Evolutionary conservation across 2,113 vertebrate genomes (phyloP), one percentile per base, ranked within the genome.

Genomic region (mouse (Mus musculus)): DNA sequence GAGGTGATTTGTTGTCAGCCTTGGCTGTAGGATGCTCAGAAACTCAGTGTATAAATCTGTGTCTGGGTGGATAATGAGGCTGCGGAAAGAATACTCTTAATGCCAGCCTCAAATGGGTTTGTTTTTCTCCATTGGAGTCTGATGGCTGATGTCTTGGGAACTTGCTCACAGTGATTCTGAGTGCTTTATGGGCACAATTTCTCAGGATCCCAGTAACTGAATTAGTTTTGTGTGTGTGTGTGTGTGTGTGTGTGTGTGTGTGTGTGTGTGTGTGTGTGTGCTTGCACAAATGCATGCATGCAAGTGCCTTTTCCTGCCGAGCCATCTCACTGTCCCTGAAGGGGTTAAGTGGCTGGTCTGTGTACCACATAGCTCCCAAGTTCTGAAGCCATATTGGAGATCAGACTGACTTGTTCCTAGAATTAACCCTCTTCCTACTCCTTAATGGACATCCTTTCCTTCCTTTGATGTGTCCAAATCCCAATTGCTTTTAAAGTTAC

Each of bases 401-500:
- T 61, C 63, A 69, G 59, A 36, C 85, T n/a, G 67, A 3, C 93
- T 67, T 92, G 78, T 81, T 87, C 87, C 46, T 91, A 30, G 49
- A 93, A 72, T 8, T 76, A 85, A 1, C 72, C 78, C 28, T 82
- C 7, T 86, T 77, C 71, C 4, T 1, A 28, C 33, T 93, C 94
- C 77, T 90, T 91, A 94, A 73, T n/a, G 61, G 59, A 89, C 46
- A 46, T 10, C 19, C 39, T 71, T 81, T 42, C 33, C 46, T 96
- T 94, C n/a, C 77, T 86, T 96, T 93, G 49, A 89, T 81, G 42
- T 82, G 22, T 86, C 59, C 71, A 73, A 95, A 89, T 24, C 0
- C 11, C 19, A 46, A n/a, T 96, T 49, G 1, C 67, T 82, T 96
- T 77, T 73, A 88, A 87, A 49, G 42, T 93, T 90, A 77, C 20